These are phyloP conservation scores for Thereva unica DNA, from an alignment of 2,888 invertebrate genomes.

Conservation along the genomic window DNA sequence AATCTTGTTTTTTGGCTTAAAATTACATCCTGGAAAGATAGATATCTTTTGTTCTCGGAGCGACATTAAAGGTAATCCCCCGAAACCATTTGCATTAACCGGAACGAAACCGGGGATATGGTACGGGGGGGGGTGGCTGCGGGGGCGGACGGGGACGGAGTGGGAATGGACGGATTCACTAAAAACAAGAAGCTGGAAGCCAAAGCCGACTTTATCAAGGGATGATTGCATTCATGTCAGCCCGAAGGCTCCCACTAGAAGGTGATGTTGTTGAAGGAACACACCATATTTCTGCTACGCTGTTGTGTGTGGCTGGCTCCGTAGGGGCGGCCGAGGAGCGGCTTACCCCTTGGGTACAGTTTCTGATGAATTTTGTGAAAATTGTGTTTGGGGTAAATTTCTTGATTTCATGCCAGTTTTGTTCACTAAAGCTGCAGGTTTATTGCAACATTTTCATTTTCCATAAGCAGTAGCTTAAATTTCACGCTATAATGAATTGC, in stretches of 20 bases:
- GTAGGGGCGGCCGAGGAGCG: too few species aligned
- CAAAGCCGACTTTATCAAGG: conserved; percentile 33
- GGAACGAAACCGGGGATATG: conserved; percentile 29
- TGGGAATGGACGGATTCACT: not conserved
- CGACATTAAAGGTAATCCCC: conserved; percentile 40
- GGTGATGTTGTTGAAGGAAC: conserved; percentile 19
- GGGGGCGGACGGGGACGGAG: too few species aligned
- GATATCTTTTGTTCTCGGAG: conserved; percentile 37
- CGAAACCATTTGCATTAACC: conserved; percentile 39
- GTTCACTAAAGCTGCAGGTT: too few species aligned
- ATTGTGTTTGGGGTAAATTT: too few species aligned
- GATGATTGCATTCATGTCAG: conserved; percentile 37
- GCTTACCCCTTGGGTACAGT: too few species aligned
- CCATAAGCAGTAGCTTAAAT: too few species aligned
- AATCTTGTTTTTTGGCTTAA: conserved; percentile 15
- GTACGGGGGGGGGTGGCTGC: conserved; percentile 16
- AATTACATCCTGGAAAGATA: conserved; percentile 36
- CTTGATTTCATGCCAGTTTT: too few species aligned
- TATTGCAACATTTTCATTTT: too few species aligned
- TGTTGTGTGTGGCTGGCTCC: too few species aligned
- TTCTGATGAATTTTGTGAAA: too few species aligned
- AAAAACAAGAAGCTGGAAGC: conserved; percentile 20
- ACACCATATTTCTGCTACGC: conserved; percentile 10
- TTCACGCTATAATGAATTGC: too few species aligned
- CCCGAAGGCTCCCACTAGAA: conserved; percentile 23